A percentile compares a stretch with the other conserved stretches of the same genome.
Conservation (phyloP, 1,140 invertebrate species). For the Prorops nasuta region DNA sequence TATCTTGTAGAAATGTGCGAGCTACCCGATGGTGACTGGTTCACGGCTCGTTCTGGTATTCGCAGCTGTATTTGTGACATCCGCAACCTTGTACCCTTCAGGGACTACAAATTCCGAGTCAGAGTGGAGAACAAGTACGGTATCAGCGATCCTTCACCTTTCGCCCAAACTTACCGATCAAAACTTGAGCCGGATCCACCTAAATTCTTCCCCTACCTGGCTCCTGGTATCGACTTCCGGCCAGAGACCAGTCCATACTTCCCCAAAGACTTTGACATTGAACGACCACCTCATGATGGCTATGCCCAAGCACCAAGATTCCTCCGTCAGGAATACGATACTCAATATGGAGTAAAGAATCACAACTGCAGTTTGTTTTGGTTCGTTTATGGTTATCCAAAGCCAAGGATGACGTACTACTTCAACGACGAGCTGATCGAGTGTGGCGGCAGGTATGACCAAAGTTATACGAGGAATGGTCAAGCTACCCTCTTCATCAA, state of each 20-base stretch:
- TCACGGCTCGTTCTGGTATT: slow-evolving; percentile 76
- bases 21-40: slow-evolving; percentile 85
- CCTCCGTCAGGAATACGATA: slow-evolving; percentile 79
- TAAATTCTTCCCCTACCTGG: slow-evolving; percentile 75
- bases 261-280: slow-evolving; percentile 87
- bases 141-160: slow-evolving; percentile 93
- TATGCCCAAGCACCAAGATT: slow-evolving; percentile 81
- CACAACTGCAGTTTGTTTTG: slow-evolving; percentile 85
- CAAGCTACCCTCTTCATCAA: slow-evolving; percentile 85
- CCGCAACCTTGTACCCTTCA: slow-evolving; percentile 76
- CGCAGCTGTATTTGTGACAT: slow-evolving; percentile 84
- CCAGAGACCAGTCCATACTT: slow-evolving; percentile 86
- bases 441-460: slow-evolving; percentile 77
- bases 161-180: slow-evolving; percentile 74
- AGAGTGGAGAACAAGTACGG: slow-evolving; percentile 95
- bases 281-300: slow-evolving; percentile 78
- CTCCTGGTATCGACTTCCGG: slow-evolving; percentile 80
- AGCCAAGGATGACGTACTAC: slow-evolving; percentile 84
- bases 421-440: slow-evolving; percentile 83
- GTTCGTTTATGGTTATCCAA: slow-evolving; percentile 92
- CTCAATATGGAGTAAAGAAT: slow-evolving; percentile 84
- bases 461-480: slow-evolving; percentile 84
- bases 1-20: slow-evolving; percentile 94
- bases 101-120: slow-evolving; percentile 89
- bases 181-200: slow-evolving; percentile 78